These are phyloP conservation scores for Cettia cetti DNA, from an alignment of 2,113 vertebrate genomes.

Conservation along the genomic window DNA sequence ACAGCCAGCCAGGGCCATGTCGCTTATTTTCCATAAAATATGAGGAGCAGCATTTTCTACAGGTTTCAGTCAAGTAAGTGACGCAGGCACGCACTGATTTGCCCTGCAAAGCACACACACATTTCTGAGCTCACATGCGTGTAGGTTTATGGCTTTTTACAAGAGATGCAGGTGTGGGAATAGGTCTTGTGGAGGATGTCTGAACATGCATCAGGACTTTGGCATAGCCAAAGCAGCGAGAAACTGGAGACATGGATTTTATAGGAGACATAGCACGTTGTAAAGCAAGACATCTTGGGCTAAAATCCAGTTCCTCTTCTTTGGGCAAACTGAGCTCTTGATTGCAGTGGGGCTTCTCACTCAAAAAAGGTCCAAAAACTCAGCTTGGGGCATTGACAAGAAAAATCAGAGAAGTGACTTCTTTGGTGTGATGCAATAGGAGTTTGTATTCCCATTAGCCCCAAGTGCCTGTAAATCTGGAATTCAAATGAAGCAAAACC, in stretches of 20 bases:
- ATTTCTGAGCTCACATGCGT: neutral
- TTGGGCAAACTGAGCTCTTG: neutral
- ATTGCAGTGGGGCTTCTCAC: neutral
- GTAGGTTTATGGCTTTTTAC: neutral
- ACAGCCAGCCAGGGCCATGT: neutral
- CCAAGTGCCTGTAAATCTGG: neutral
- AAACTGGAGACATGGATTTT: neutral
- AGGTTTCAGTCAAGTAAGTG: neutral
- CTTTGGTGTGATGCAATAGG: neutral
- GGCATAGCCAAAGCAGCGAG: neutral
- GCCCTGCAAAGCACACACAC: neutral
- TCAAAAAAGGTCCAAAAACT: neutral
- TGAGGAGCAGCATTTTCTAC: neutral
- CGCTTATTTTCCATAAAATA: neutral
- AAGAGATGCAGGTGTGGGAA: neutral
- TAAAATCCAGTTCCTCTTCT: neutral
- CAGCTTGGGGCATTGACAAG: neutral
- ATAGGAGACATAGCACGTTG: neutral
- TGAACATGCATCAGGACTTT: neutral
- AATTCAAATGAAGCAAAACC: constrained; percentile 2
- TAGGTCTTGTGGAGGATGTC: neutral
- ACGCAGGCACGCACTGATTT: neutral
- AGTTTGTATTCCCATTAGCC: neutral
- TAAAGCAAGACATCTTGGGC: neutral
- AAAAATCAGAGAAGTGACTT: neutral